These are phyloP conservation scores for Heliconius cydno DNA, from an alignment of 2,888 invertebrate genomes.

Conservation along the genomic window DNA sequence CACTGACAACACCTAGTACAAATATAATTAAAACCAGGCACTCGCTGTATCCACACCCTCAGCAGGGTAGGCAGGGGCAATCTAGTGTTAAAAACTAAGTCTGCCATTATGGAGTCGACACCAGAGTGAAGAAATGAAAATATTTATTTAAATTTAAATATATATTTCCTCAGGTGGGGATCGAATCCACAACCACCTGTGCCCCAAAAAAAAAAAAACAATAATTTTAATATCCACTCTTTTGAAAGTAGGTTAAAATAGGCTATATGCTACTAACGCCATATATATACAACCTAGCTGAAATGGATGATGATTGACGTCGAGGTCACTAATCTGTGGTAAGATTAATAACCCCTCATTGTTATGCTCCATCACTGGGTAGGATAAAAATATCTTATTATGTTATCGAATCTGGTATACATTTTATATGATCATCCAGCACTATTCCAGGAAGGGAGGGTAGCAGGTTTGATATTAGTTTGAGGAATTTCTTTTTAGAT, in stretches of 20 bases:
- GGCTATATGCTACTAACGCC: neutral
- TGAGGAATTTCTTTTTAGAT: too few species aligned
- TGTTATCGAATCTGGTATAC: neutral
- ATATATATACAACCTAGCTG: slow-evolving; percentile 17
- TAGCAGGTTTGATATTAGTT: neutral
- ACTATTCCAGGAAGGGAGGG: neutral
- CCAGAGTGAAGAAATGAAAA: too few species aligned
- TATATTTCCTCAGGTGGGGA: too few species aligned
- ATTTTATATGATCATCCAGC: neutral
- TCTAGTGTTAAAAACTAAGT: too few species aligned
- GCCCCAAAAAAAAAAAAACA: neutral
- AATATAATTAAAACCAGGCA: too few species aligned
- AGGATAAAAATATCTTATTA: slow-evolving; percentile 24
- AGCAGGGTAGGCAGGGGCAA: too few species aligned
- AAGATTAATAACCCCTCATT: slow-evolving; percentile 46
- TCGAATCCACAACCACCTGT: too few species aligned
- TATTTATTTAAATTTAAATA: too few species aligned
- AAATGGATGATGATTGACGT: slow-evolving; percentile 41
- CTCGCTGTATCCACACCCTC: too few species aligned
- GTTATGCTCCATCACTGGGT: slow-evolving; percentile 34
- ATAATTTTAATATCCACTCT: neutral
- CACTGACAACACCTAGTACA: too few species aligned
- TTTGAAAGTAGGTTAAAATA: neutral
- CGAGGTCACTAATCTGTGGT: slow-evolving; percentile 45
- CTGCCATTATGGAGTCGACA: too few species aligned